Evolutionary conservation across 1,140 invertebrate species (phyloP).

Genomic region (Teleopsis dalmanni): DNA sequence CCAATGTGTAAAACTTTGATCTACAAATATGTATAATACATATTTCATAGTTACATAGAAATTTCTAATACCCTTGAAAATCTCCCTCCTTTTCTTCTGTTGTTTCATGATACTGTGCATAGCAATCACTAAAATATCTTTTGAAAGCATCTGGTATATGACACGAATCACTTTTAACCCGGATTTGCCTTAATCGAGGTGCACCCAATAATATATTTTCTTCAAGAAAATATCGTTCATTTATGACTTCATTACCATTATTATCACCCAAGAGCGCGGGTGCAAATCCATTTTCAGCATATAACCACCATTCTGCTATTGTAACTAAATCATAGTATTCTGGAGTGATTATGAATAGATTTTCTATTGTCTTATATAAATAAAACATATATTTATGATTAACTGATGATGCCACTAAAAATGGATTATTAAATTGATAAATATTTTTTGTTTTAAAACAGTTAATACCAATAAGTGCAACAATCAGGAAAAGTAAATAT

Average conservation of each 20-base stretch:
- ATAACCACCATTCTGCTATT: slow-evolving; percentile 31
- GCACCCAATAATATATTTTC: slow-evolving; percentile 34
- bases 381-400: slow-evolving; percentile 37
- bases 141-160: slow-evolving; percentile 32
- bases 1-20: slow-evolving; percentile 14
- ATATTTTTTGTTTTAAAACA: too few species aligned
- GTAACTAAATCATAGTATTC: slow-evolving; percentile 28
- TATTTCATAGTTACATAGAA: neutral
- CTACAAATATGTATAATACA: neutral
- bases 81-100: neutral
- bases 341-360: slow-evolving; percentile 23
- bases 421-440: too few species aligned
- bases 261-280: slow-evolving; percentile 24
- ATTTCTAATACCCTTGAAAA: neutral
- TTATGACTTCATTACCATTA: neutral
- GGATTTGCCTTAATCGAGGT: slow-evolving; percentile 31
- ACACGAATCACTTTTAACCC: slow-evolving; percentile 25
- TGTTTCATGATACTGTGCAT: slow-evolving; percentile 25
- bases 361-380: slow-evolving; percentile 30
- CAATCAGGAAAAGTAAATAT: neutral
- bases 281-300: slow-evolving; percentile 22
- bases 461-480: neutral
- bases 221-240: slow-evolving; percentile 22
- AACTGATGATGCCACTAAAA: slow-evolving; percentile 24
- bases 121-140: slow-evolving; percentile 33